A percentile compares a stretch with the other conserved stretches of the same genome.
Conservation (phyloP, 2,888 invertebrate species). For the Aelia acuminata region DNA sequence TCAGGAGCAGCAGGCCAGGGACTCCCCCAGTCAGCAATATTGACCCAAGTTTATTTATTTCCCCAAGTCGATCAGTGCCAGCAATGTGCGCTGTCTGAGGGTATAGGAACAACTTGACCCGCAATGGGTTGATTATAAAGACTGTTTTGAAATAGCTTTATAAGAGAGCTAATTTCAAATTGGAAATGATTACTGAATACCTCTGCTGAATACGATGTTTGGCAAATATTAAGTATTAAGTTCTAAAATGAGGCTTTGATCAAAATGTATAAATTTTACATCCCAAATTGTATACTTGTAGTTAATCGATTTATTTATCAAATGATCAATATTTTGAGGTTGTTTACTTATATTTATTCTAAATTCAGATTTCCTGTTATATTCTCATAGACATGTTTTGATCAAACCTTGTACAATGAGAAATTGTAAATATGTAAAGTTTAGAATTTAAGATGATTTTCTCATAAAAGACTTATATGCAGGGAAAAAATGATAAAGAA, state of each 20-base stretch:
- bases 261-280: background rate
- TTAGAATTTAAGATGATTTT: background rate
- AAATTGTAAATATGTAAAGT: conserved; percentile 42
- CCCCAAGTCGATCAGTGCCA: conserved; percentile 65
- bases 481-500: background rate
- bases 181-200: background rate
- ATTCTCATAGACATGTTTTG: background rate
- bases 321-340: background rate
- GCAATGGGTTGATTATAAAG: conserved; percentile 50
- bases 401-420: background rate
- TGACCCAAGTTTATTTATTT: conserved; percentile 64
- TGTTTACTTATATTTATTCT: background rate
- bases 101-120: conserved; percentile 61
- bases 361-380: background rate
- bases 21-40: conserved; percentile 64
- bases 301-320: background rate
- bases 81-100: conserved; percentile 65
- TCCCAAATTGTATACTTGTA: background rate
- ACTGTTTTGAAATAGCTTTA: conserved; percentile 52
- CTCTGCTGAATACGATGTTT: background rate
- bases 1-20: conserved; percentile 61
- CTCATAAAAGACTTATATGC: background rate
- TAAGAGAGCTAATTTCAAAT: background rate
- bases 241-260: background rate
- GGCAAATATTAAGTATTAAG: background rate